Base-by-base conservation (phyloP, 2,797 vertebrate genomes). In the Sebastes jordani region DNA sequence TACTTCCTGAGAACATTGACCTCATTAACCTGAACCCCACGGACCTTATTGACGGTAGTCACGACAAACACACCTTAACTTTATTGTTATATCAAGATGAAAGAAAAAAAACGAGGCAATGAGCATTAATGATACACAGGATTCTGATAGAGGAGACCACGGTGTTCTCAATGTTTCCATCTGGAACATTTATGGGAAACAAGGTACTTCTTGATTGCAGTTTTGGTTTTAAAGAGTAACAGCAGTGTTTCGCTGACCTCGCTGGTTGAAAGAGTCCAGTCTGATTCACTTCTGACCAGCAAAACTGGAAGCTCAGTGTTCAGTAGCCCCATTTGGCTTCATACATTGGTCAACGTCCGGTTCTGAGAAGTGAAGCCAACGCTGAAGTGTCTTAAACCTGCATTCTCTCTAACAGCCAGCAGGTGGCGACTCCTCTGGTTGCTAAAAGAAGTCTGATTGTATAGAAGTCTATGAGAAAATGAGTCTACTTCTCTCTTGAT, bases 11-110 rank as follows among this genome's bases (percentile, higher is more conserved):
- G 55, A 82, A 85, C 79, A 76, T 72, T 84, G 78, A 86, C 83
- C 77, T 90, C 73, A 65, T 90, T 85, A 82, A 80, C 70, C 80
- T 5, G 78, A 81, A 77, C 68, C 74, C 61, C 38, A n/a, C 25
- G 2, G 71, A 80, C 74, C 52, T 38, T 11, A 18, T 62, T 59
- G 16, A 42, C 55, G 22, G 59, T 42, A 80, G 38, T 36, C 74
- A 66, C 2, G 42, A 76, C 74, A 74, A 89, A 82, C 71, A 70
- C 54, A 59, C 62, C 27, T 36, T 52, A 78, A 58, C 70, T 76
- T 30, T n/a, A n/a, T 32, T 63, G 52, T 34, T 62, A 61, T 82
- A 60, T 84, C 18, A 11, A 32, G 36, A 60, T 71, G 23, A 20
- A 5, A 11, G 4, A 4, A 36, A 11, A 11, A 11, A 2, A 18